Conservation (phyloP, 1,140 invertebrate species). For the Hesperophylax magnus region DNA sequence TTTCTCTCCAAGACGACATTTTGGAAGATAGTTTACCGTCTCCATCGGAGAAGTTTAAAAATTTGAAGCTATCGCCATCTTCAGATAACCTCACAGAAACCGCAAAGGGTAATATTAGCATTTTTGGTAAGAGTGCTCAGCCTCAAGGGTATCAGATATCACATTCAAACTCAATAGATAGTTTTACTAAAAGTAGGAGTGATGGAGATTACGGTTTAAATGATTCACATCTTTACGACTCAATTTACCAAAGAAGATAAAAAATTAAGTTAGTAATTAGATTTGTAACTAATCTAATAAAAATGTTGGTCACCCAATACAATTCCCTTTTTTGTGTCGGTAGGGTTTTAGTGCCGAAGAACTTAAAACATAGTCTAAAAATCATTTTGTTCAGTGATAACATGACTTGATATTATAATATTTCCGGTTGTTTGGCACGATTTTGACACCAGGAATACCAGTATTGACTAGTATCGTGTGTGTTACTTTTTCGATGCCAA, state of each 20-base stretch:
- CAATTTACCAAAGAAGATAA: constrained; percentile 20
- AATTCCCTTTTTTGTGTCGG: neutral
- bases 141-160: neutral
- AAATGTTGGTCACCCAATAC: neutral
- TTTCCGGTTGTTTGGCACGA: too few species aligned
- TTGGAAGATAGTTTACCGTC: constrained; percentile 66
- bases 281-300: neutral
- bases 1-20: constrained; percentile 47
- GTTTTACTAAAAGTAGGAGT: constrained; percentile 19
- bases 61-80: constrained; percentile 65
- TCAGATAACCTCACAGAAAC: constrained; percentile 27
- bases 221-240: neutral
- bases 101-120: neutral
- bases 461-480: too few species aligned
- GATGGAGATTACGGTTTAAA: neutral
- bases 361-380: neutral
- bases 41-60: constrained; percentile 70
- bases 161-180: neutral
- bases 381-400: too few species aligned
- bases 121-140: neutral
- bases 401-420: too few species aligned
- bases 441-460: too few species aligned
- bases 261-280: neutral
- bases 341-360: neutral
- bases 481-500: too few species aligned